A percentile compares a stretch with the other conserved stretches of the same genome.
phyloP scores from a whole-genome alignment of 2,113 vertebrate genomes.

The Semnornis frantzii region DNA sequence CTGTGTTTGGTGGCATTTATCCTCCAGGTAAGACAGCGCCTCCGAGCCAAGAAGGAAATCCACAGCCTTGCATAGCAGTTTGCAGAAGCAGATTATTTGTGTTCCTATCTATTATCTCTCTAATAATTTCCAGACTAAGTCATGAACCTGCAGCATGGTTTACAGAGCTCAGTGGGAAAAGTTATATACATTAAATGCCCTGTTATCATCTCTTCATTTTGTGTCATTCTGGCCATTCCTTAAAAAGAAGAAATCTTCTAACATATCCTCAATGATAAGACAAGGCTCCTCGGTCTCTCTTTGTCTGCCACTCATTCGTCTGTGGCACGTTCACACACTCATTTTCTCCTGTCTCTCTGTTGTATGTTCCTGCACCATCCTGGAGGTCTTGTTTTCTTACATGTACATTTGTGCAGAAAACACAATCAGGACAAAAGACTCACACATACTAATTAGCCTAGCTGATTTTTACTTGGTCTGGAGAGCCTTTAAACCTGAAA shows the following conservation, averaged over 20 bases:
- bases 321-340: background rate
- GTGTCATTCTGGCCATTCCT: background rate
- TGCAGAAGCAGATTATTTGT: background rate
- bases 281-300: background rate
- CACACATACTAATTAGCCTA: background rate
- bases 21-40: background rate
- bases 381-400: conserved; percentile 12
- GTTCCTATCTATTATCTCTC: background rate
- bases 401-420: background rate
- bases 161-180: background rate
- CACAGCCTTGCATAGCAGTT: background rate
- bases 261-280: background rate
- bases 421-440: background rate
- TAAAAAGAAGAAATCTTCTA: background rate
- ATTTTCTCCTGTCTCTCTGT: background rate
- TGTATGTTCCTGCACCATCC: background rate
- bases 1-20: background rate
- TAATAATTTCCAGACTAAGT: background rate
- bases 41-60: background rate
- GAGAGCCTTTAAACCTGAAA: conserved; percentile 49
- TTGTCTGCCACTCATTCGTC: background rate
- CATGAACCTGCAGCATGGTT: background rate
- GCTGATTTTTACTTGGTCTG: background rate
- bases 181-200: background rate
- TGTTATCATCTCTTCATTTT: background rate